Evolutionary conservation across 1,140 invertebrate species (phyloP).

Genomic region (Schmidtea mediterranea): DNA sequence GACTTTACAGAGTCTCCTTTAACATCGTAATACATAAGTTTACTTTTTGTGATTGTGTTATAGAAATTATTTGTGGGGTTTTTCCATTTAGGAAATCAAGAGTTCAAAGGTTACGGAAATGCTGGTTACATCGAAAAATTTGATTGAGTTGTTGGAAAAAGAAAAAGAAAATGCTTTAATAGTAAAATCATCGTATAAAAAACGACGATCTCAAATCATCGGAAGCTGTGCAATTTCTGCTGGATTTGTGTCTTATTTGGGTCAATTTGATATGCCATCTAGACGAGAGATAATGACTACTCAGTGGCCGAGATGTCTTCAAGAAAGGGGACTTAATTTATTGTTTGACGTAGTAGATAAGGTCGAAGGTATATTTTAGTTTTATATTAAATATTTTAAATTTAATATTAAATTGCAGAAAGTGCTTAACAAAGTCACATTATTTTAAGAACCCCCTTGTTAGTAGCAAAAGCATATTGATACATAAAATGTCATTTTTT

Average conservation of each 20-base stretch:
- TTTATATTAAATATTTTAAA: no score
- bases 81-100: constrained; percentile 12
- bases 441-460: no score
- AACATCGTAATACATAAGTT: no score
- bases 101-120: constrained; percentile 22
- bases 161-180: constrained; percentile 20
- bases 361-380: neutral
- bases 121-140: constrained; percentile 20
- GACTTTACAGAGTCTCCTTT: no score
- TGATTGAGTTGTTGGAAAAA: constrained; percentile 18
- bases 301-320: constrained; percentile 23
- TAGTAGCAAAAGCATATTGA: no score
- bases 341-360: constrained; percentile 22
- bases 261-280: constrained; percentile 22
- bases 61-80: no score
- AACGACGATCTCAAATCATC: constrained; percentile 14
- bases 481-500: no score
- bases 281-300: constrained; percentile 20
- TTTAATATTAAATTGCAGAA: no score
- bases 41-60: no score
- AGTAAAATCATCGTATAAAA: constrained; percentile 17
- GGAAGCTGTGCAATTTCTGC: constrained; percentile 22
- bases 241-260: constrained; percentile 21
- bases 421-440: no score
- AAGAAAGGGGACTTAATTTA: constrained; percentile 20